Evolutionary conservation across 2,797 vertebrate genomes (phyloP).

Genomic region (Potorous gilbertii): DNA sequence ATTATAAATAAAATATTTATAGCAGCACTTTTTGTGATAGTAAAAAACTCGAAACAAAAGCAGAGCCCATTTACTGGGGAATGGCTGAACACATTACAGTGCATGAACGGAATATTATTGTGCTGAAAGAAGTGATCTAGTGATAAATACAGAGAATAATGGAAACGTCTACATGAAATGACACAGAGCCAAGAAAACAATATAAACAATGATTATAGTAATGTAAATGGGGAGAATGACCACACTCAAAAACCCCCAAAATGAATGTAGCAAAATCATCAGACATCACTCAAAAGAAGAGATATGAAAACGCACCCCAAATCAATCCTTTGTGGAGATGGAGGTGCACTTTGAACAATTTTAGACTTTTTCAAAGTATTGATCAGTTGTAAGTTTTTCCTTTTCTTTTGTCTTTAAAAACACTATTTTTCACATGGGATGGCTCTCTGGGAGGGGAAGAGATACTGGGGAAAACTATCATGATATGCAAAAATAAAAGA

Average conservation of each 20-base stretch:
- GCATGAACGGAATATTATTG: background rate
- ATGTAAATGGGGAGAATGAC: background rate
- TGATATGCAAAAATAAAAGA: background rate
- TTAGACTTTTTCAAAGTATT: background rate
- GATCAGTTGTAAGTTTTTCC: background rate
- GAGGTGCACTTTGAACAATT: background rate
- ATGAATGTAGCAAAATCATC: background rate
- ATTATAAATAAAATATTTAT: background rate
- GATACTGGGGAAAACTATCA: background rate
- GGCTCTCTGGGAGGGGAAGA: background rate
- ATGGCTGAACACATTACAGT: background rate
- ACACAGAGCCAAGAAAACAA: background rate
- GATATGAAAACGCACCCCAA: background rate
- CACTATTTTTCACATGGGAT: background rate
- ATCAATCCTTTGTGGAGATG: background rate
- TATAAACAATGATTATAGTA: background rate
- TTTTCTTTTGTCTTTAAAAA: background rate
- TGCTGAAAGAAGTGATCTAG: background rate
- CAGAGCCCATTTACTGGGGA: background rate
- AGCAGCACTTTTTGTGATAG: background rate
- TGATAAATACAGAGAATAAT: background rate
- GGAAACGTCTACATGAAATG: background rate
- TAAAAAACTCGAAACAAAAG: background rate
- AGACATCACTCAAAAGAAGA: background rate
- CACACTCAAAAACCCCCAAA: background rate